Conservation (phyloP, 2,797 vertebrate genomes). For the Alauda arvensis region DNA sequence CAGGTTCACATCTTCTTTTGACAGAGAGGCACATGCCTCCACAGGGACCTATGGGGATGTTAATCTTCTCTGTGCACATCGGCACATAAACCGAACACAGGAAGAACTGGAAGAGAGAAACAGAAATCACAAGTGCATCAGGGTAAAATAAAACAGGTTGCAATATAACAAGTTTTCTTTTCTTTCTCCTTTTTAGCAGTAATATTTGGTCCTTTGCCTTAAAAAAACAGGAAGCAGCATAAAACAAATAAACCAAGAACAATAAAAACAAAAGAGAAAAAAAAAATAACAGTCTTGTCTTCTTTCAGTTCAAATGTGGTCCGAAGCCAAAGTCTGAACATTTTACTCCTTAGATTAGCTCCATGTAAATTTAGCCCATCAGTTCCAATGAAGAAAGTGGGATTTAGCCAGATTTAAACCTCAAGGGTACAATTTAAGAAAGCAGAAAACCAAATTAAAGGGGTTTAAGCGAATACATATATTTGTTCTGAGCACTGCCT, state of each 20-base stretch:
- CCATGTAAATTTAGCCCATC: neutral
- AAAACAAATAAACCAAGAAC: constrained; percentile 29
- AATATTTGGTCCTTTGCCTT: neutral
- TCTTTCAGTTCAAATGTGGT: neutral
- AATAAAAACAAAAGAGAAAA: constrained; percentile 35
- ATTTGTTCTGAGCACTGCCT: neutral
- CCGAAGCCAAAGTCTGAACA: neutral
- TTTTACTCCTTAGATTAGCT: neutral
- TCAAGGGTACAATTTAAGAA: neutral
- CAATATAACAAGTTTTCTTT: neutral
- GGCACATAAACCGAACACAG: constrained; percentile 97
- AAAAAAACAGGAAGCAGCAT: constrained; percentile 28
- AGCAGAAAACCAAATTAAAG: neutral
- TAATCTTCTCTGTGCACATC: constrained; percentile 98
- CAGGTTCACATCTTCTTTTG: constrained; percentile 92
- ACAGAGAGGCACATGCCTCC: constrained; percentile 97
- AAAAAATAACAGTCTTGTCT: neutral
- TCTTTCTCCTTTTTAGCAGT: neutral
- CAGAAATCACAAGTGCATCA: neutral
- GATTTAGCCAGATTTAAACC: neutral
- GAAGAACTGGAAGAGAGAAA: constrained; percentile 87
- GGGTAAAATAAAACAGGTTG: neutral
- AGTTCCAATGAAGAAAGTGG: neutral
- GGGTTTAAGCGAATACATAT: neutral
- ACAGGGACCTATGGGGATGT: constrained; percentile 94